Percentiles rank a stretch among this genome's conserved stretches.
Evolutionary conservation across 1,140 invertebrate genomes (phyloP).

Genomic region (Hyles euphorbiae): DNA sequence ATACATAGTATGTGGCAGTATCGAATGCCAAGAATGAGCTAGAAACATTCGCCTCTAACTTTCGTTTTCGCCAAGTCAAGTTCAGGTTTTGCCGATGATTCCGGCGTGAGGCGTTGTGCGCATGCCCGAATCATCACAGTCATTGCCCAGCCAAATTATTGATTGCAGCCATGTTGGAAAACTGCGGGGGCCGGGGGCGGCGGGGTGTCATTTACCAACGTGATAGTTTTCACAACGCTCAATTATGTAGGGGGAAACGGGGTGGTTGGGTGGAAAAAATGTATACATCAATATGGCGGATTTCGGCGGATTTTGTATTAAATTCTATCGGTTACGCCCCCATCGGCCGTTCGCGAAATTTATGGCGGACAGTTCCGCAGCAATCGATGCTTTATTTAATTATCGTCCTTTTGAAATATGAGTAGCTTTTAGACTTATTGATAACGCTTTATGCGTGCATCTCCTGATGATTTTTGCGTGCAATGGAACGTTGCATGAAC

Average conservation of each 20-base stretch:
- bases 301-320: constrained; percentile 65
- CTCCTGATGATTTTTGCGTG: no score
- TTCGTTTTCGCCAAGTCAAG: constrained; percentile 75
- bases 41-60: constrained; percentile 71
- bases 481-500: no score
- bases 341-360: constrained; percentile 41
- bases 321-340: constrained; percentile 63
- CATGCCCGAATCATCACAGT: constrained; percentile 72
- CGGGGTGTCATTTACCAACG: constrained; percentile 66
- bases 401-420: constrained; percentile 35
- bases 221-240: constrained; percentile 73
- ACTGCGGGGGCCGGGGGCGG: constrained; percentile 41
- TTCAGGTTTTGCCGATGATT: constrained; percentile 72
- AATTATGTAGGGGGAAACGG: constrained; percentile 60
- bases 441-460: constrained; percentile 19
- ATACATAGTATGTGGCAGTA: constrained; percentile 20
- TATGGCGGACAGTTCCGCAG: constrained; percentile 31
- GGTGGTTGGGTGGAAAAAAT: constrained; percentile 54
- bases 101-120: constrained; percentile 39
- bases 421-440: constrained; percentile 21
- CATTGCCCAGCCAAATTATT: constrained; percentile 74
- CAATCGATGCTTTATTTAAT: constrained; percentile 61
- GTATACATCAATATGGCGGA: constrained; percentile 67
- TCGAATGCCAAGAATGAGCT: constrained; percentile 67
- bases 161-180: constrained; percentile 71